phyloP scores from a whole-genome alignment of 2,113 vertebrate genomes.

The Pelmatolapia mariae region DNA sequence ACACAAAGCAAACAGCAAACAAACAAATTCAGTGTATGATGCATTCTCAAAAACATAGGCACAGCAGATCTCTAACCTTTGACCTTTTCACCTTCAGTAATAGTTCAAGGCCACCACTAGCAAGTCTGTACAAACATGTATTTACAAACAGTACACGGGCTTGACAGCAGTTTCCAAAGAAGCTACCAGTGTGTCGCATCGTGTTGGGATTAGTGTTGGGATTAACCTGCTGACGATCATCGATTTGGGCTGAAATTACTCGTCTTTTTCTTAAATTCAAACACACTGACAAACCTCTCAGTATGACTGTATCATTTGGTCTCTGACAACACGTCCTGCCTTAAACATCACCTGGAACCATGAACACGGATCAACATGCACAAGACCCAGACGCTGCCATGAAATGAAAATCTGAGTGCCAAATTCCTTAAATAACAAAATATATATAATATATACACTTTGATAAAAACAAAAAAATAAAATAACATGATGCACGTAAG shows the following conservation, averaged over 20 bases:
- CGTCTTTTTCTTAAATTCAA: not conserved
- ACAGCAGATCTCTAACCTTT: conserved; percentile 39
- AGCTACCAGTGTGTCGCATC: not conserved
- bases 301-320: not conserved
- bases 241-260: not conserved
- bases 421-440: conserved; percentile 70
- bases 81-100: conserved; percentile 17
- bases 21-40: conserved; percentile 51
- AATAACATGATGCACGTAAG: not conserved
- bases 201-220: not conserved
- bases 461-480: not conserved
- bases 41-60: conserved; percentile 37
- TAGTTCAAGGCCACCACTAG: not conserved
- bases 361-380: conserved; percentile 7
- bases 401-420: conserved; percentile 21
- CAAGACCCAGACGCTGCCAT: not conserved
- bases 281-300: not conserved
- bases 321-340: not conserved
- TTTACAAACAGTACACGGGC: conserved; percentile 36
- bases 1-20: conserved; percentile 24
- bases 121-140: conserved; percentile 28
- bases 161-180: conserved; percentile 42
- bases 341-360: not conserved
- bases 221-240: not conserved
- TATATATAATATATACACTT: conserved; percentile 67